Base-by-base conservation (phyloP, 2,797 vertebrate genomes). In the Avahi laniger region DNA sequence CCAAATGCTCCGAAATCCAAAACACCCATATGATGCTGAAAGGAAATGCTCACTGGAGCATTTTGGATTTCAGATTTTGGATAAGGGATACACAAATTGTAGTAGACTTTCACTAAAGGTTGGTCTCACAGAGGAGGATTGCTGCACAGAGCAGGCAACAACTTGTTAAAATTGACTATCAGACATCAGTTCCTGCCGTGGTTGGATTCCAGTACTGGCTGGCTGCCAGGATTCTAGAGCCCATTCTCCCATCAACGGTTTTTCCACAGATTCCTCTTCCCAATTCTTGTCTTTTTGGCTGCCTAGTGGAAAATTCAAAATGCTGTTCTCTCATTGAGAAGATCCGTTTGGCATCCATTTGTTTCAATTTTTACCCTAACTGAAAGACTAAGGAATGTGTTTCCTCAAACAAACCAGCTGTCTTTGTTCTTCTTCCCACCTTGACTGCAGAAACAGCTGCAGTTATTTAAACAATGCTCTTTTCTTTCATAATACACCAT, bases 401-500 rank as follows among this genome's bases (percentile, higher is more conserved):
- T 85, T 89, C 52, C 69, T 61, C 11, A 90, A 69, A 86, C 78
- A 89, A 94, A 67, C 6, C 9, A 81, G 10, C 9, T 83, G 15
- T 28, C 35, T 92, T 85, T 90, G 14, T 95, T 93, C 17, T 95
- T 94, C 14, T 73, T 86, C 15, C n/a, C 20, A 73, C 5, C 4
- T 54, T 43, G 35, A 86, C 24, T 86, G 10, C 28, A 89, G 15
- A 95, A 96, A 75, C 26, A 90, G 65, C 30, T 82, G 43, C 35
- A 82, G 28, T 61, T 89, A 96, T 70, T 81, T 75, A 79, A 92
- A n/a, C 33, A 93, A 83, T 1, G 10, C 6, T 75, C 24, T 82
- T 91, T 90, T 88, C 13, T 75, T 78, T 79, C 63, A 76, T 43
- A 69, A 97, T 76, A 91, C 81, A 41, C 48, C 26, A 43, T 89